A percentile compares a stretch with the other conserved stretches of the same genome.
phyloP scores from a whole-genome alignment of 2,888 invertebrate species.

The Buathra laborator region DNA sequence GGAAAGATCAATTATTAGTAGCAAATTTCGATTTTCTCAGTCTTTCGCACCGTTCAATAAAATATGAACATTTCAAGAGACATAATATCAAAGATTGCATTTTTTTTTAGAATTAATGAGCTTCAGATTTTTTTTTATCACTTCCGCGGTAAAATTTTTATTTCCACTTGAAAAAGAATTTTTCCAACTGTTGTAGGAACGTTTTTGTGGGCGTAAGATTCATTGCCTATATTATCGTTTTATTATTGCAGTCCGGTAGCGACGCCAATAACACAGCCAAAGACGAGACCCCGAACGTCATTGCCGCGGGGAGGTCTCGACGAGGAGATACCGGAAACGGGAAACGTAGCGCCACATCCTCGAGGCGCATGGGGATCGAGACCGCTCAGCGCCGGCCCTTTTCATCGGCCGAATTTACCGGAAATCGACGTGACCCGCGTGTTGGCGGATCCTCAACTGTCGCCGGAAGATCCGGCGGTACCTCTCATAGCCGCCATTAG shows the following conservation, averaged over 20 bases:
- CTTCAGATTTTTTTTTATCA: constrained; percentile 1
- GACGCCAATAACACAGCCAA: constrained; percentile 75
- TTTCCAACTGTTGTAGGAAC: background rate
- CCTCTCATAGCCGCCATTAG: constrained; percentile 95
- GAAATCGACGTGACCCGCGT: constrained; percentile 86
- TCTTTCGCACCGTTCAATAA: no score
- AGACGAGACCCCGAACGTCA: constrained; percentile 76
- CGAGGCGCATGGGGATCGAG: constrained; percentile 84
- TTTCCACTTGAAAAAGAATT: no score
- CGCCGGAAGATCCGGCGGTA: constrained; percentile 90
- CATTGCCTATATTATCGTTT: background rate
- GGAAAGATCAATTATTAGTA: no score
- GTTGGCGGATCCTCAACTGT: constrained; percentile 87
- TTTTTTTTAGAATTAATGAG: background rate
- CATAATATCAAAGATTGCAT: no score
- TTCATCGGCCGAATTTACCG: constrained; percentile 86
- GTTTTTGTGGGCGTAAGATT: background rate
- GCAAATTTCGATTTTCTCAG: no score
- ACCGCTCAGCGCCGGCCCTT: constrained; percentile 89
- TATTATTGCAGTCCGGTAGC: constrained; percentile 74
- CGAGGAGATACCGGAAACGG: constrained; percentile 77
- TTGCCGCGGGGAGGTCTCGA: constrained; percentile 72
- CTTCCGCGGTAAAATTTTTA: background rate
- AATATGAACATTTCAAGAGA: no score
- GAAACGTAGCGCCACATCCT: constrained; percentile 75